These are phyloP conservation scores for Pteromalus puparum DNA, from an alignment of 1,140 invertebrate species.

Conservation along the genomic window DNA sequence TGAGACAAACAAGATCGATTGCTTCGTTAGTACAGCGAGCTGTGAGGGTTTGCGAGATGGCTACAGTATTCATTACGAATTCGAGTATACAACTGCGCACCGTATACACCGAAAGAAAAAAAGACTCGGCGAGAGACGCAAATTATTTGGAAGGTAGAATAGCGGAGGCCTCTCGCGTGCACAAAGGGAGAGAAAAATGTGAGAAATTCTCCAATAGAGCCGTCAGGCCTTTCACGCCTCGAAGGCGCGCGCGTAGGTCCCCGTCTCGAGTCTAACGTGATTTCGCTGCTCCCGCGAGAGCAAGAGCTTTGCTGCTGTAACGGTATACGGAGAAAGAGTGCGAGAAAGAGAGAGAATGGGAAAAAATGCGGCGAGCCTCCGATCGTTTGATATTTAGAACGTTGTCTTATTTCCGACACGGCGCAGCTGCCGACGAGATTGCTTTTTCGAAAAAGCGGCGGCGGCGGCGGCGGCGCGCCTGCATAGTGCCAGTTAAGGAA, in stretches of 20 bases:
- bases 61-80: no score
- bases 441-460: slow-evolving; percentile 45
- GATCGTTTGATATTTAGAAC: slow-evolving; percentile 52
- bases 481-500: slow-evolving; percentile 48
- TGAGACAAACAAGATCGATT: slow-evolving; percentile 71
- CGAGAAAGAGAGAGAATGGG: not conserved
- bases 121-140: not conserved
- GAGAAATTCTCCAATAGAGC: slow-evolving; percentile 44
- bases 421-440: slow-evolving; percentile 47
- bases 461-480: no score
- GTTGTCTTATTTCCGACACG: slow-evolving; percentile 49
- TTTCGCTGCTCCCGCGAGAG: slow-evolving; percentile 29
- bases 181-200: slow-evolving; percentile 13
- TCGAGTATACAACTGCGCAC: no score
- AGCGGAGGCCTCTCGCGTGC: no score
- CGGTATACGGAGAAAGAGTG: not conserved
- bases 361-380: slow-evolving; percentile 39
- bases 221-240: slow-evolving; percentile 27
- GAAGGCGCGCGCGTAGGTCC: not conserved
- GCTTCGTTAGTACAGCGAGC: not conserved
- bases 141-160: not conserved
- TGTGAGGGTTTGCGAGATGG: no score
- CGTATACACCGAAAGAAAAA: not conserved
- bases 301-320: not conserved
- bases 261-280: slow-evolving; percentile 44